Conservation (phyloP, 2,888 invertebrate species). For the Gandaritis pyraliata region DNA sequence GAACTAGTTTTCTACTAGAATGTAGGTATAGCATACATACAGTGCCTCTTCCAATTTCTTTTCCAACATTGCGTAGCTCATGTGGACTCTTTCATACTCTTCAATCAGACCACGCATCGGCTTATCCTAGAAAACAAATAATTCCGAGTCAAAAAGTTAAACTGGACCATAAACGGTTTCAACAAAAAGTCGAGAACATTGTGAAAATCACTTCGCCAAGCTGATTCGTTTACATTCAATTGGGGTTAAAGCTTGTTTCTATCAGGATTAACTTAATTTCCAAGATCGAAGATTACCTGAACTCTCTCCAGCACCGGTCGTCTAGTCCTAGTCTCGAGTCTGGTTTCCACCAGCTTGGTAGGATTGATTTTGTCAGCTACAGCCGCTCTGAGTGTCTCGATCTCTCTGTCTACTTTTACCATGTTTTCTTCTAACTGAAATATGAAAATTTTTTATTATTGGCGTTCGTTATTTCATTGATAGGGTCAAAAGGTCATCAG, state of each 20-base stretch:
- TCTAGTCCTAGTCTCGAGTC: slow-evolving; percentile 92
- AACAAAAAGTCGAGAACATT: no score
- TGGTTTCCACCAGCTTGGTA: slow-evolving; percentile 93
- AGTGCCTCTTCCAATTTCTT: slow-evolving; percentile 89
- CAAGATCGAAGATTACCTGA: slow-evolving; percentile 50
- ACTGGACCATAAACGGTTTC: no score
- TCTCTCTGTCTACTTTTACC: slow-evolving; percentile 90
- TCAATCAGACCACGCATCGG: slow-evolving; percentile 89
- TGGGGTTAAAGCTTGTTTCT: background rate
- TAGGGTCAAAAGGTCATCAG: no score
- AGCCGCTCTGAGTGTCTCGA: slow-evolving; percentile 89
- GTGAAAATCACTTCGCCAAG: no score
- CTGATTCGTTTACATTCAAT: no score
- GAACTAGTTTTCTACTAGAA: background rate
- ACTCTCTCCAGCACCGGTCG: slow-evolving; percentile 89
- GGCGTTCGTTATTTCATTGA: no score
- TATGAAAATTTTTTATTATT: no score
- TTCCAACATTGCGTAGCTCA: slow-evolving; percentile 86
- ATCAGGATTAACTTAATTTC: background rate
- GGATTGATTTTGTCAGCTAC: slow-evolving; percentile 91
- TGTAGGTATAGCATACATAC: slow-evolving; percentile 66
- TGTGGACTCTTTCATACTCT: slow-evolving; percentile 88
- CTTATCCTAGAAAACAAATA: slow-evolving; percentile 84
- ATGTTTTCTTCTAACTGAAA: slow-evolving; percentile 90
- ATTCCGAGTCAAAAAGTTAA: no score